Conservation (phyloP, 2,888 invertebrate species). For the Tipula vernalis region DNA sequence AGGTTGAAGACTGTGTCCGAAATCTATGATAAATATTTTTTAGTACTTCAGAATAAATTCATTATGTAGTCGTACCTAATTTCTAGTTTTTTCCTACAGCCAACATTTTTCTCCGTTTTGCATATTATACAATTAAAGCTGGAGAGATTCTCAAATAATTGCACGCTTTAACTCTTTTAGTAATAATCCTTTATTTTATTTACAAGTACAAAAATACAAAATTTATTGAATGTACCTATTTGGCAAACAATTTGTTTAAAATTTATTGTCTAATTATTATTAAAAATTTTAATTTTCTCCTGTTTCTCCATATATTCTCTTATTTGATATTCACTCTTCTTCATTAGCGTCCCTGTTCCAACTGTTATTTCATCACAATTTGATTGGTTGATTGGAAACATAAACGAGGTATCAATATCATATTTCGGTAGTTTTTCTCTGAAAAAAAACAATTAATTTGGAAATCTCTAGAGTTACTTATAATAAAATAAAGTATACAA, state of each 20-base stretch:
- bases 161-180: too few species aligned
- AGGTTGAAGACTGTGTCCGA: too few species aligned
- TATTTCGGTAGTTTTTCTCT: constrained; percentile 43
- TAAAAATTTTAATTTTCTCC: background rate
- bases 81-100: too few species aligned
- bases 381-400: constrained; percentile 68
- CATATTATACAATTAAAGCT: too few species aligned
- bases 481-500: background rate
- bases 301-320: background rate
- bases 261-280: background rate
- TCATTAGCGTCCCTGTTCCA: background rate
- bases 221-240: background rate
- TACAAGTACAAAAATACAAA: background rate
- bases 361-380: constrained; percentile 24
- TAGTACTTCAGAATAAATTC: too few species aligned
- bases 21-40: too few species aligned
- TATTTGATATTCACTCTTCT: background rate
- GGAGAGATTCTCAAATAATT: too few species aligned
- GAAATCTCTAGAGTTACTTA: background rate
- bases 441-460: constrained; percentile 13
- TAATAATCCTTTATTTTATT: background rate
- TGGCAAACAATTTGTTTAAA: background rate
- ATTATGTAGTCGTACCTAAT: too few species aligned
- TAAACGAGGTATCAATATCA: constrained; percentile 72
- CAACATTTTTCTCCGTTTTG: too few species aligned